Evolutionary conservation across 1,140 invertebrate genomes (phyloP).

Genomic region (Mizuhopecten yessoensis): DNA sequence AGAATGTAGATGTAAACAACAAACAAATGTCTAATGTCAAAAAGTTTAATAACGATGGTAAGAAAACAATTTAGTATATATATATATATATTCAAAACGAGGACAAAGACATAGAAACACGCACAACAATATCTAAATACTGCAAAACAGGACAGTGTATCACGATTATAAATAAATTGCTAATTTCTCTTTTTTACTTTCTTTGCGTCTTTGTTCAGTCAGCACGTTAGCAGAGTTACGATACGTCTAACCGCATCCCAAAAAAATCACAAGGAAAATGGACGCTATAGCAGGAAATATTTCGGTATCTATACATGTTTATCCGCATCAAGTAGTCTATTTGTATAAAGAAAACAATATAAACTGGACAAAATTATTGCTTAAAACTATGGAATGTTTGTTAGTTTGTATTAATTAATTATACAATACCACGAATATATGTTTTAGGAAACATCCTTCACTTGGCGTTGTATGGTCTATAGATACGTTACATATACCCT

Average conservation of each 20-base stretch:
- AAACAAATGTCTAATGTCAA: background rate
- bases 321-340: no score
- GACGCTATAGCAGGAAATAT: no score
- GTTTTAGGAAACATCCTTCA: no score
- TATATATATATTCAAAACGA: conserved; percentile 24
- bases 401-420: no score
- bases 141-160: background rate
- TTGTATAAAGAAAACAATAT: no score
- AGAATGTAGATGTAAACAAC: background rate
- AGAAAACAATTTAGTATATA: conserved; percentile 6
- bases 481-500: no score
- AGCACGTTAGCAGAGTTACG: background rate
- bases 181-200: background rate
- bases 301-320: no score
- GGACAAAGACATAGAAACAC: background rate
- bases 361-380: no score
- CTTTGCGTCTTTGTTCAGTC: background rate
- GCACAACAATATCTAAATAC: conserved; percentile 3
- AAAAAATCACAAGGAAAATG: no score
- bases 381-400: no score
- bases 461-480: no score
- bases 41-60: background rate
- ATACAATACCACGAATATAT: no score
- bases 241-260: background rate
- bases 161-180: background rate